Base-by-base conservation (phyloP, 1,140 invertebrate genomes). In the Calliphora vicina region DNA sequence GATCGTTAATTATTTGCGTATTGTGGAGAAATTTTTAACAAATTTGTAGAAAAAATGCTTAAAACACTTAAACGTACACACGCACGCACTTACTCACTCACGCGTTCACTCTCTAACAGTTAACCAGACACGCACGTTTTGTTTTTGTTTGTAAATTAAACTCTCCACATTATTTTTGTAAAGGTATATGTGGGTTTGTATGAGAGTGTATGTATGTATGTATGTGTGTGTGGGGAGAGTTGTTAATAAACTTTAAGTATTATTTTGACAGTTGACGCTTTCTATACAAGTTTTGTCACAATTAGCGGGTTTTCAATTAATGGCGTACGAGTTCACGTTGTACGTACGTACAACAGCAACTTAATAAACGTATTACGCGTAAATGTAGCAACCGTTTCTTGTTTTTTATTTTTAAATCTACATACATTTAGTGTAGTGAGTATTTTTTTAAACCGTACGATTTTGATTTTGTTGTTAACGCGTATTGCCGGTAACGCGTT, bases 401-500 rank as follows among this genome's bases (percentile, higher is more conserved):
- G 61, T 20, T 25, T 20, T 23, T 67, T 20, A 17, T 67, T 67
- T 67, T 67, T 67, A 5, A 23, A 12, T n/a, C 5, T 50, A 50
- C 12, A 43, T 43, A 50, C 0, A 17, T 50, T 50, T 50, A 50
- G 45, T 50, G 4, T n/a, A n/a, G n/a, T 35, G 29, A 4, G 29
- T 35, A 35, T 35, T 35, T 35, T 35, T 35, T 35, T 35, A 35
- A 35, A 35, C 50, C 50, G 50, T 15, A 57, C 15, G 35, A 35
- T 35, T 35, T 35, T 35, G 35, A 35, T 35, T 35, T 35, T 35
- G 35, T 35, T 35, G 15, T 57, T n/a, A 23, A 67, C 61, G 61
- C 61, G 61, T 67, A 67, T 67, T 67, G 23, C 35, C 74, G 74
- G 74, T 78, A 78, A 78, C 74, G 74, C 74, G 35, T 43, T 78